phyloP scores from a whole-genome alignment of 1,140 invertebrate species.

The Pollicipes pollicipes region DNA sequence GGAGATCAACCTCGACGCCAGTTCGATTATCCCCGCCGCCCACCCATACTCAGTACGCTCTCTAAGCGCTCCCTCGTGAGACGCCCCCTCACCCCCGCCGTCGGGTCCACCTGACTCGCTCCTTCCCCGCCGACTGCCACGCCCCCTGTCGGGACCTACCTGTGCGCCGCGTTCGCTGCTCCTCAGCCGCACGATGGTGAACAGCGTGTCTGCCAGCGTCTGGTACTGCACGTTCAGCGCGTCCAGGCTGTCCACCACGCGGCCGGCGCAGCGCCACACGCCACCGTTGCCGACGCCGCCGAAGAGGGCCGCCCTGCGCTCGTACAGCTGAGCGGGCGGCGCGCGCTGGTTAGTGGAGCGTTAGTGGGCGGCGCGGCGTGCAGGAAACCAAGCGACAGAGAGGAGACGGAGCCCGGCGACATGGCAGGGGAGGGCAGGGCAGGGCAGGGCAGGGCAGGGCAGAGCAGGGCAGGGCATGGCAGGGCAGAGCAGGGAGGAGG shows the following conservation, averaged over 20 bases:
- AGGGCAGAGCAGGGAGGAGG: no score
- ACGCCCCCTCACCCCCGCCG: no score
- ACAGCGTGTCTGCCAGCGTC: constrained; percentile 46
- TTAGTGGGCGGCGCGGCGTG: neutral
- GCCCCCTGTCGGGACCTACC: neutral
- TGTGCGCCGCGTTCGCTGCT: neutral
- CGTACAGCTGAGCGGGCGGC: neutral
- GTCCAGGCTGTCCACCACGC: constrained; percentile 67
- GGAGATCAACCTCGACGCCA: no score
- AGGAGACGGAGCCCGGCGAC: neutral
- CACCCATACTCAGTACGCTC: no score
- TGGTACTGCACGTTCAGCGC: constrained; percentile 64
- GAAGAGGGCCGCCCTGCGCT: constrained; percentile 1
- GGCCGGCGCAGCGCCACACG: constrained; percentile 48
- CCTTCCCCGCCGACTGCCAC: no score
- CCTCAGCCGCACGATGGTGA: constrained; percentile 9
- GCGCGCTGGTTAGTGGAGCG: no score
- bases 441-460: no score
- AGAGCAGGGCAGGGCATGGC: no score
- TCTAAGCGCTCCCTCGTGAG: no score
- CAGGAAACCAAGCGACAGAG: neutral
- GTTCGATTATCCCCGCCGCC: no score
- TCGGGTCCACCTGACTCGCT: neutral
- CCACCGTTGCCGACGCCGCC: constrained; percentile 26
- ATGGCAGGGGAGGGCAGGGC: neutral